phyloP scores from a whole-genome alignment of 2,113 vertebrate species.

The Callionymus lyra region DNA sequence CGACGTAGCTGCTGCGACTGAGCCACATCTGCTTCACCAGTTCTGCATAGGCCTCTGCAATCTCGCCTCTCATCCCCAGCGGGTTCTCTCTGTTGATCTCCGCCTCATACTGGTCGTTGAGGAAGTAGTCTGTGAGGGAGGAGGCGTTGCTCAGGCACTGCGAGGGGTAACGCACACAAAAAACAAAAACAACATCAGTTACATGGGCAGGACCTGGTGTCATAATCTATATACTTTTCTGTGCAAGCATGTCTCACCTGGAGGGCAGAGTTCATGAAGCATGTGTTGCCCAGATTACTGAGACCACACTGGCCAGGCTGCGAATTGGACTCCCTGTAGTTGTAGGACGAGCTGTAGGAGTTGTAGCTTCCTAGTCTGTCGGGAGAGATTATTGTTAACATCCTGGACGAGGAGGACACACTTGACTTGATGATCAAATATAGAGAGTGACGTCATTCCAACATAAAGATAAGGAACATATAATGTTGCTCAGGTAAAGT shows the following conservation, averaged over 20 bases:
- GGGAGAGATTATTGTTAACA: constrained; percentile 17
- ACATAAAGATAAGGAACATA: too few relatives aligned
- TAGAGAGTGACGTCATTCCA: too few relatives aligned
- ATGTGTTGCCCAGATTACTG: constrained; percentile 94
- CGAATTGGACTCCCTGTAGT: constrained; percentile 78
- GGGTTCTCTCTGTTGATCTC: constrained; percentile 94
- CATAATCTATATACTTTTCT: background rate
- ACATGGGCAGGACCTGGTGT: background rate
- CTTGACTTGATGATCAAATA: too few relatives aligned
- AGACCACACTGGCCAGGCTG: constrained; percentile 92
- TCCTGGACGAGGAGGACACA: too few relatives aligned
- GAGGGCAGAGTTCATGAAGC: constrained; percentile 97
- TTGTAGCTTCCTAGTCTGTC: constrained; percentile 78
- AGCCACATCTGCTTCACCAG: constrained; percentile 97
- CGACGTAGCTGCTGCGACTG: constrained; percentile 81
- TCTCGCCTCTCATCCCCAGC: constrained; percentile 95
- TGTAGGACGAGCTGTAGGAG: constrained; percentile 81
- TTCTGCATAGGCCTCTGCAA: constrained; percentile 91
- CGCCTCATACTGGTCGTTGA: constrained; percentile 84
- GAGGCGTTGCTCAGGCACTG: constrained; percentile 93
- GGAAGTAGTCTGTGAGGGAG: constrained; percentile 88
- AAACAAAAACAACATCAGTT: background rate
- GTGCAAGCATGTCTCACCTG: constrained; percentile 68
- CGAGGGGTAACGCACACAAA: constrained; percentile 4
- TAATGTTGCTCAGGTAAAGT: too few relatives aligned